Evolutionary conservation across 2,888 invertebrate species (phyloP).

Genomic region (Dicycla oo): DNA sequence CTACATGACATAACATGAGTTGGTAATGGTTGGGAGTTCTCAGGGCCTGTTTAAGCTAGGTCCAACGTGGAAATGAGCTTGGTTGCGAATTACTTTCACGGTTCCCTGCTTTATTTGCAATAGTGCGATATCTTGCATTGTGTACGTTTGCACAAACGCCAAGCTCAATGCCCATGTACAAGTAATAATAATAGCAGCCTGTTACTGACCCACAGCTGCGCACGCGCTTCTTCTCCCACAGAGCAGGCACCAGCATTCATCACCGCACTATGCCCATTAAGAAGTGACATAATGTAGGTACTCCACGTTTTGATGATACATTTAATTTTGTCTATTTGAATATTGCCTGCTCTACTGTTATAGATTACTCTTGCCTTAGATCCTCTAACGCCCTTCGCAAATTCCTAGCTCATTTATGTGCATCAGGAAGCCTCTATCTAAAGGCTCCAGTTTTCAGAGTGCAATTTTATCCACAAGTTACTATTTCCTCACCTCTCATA

Average conservation of each 20-base stretch:
- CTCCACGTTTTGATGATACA: neutral
- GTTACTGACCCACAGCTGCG: neutral
- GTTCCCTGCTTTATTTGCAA: neutral
- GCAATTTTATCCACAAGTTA: neutral
- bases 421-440: neutral
- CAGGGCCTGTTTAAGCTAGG: too few species aligned
- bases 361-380: neutral
- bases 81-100: neutral
- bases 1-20: constrained; percentile 8
- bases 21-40: neutral
- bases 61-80: neutral
- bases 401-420: too few species aligned
- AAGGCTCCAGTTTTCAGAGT: neutral
- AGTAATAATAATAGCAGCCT: neutral
- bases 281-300: neutral
- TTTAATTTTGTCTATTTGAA: neutral
- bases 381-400: neutral
- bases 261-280: neutral
- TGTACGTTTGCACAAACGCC: neutral
- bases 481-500: constrained; percentile 37
- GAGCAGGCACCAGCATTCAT: too few species aligned
- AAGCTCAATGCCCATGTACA: too few species aligned
- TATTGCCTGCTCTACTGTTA: neutral
- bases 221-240: neutral
- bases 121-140: neutral